Evolutionary conservation across 2,888 invertebrate species (phyloP), one percentile per base, ranked within the genome.

Genomic region (Perizoma flavofasciatum): DNA sequence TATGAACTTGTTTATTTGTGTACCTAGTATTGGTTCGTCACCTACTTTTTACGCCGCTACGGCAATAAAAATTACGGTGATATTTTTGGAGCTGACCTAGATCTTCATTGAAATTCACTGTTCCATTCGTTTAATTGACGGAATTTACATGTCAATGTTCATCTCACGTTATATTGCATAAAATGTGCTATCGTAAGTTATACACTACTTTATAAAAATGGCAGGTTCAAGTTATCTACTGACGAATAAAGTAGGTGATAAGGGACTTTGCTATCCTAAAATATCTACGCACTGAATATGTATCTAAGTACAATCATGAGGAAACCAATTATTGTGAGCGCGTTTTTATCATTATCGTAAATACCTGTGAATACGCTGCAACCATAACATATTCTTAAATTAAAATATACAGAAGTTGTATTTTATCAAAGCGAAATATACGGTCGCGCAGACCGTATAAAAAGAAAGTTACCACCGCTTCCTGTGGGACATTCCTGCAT

Each of bases 21-120:
- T 22, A 22, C 22, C 22, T 22, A 22, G 22, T 22, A 2, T 2
- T 22, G 49, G 52, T 50, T 54, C 54, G n/a, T 33, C 46, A 51
- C 50, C 43, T 53, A 53, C 44, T 53, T 47, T 46, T 50, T 37
- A 45, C 46, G 10, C 7, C 35, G 44, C 10, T 5, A 5, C 48
- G 41, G 43, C 44, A 59, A 52, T 55, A 61, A 48, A 61, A 72
- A 72, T 72, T 69, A 49, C 63, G 66, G 62, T 63, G 68, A 61
- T 61, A 65, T 71, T 67, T 72, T 74, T 73, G 22, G 66, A 66
- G 69, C 62, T 72, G 76, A 55, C 68, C 73, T 66, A 74, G 67
- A 69, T 72, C 50, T 69, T 48, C 61, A 65, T 51, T 53, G 50
- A 62, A 69, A 71, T 72, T 66, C 61, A 70, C 71, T 65, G 63